Percentiles rank a stretch among this genome's conserved stretches.
Evolutionary conservation across 1,140 invertebrate species (phyloP).

Genomic region (Drosophila seguyi): DNA sequence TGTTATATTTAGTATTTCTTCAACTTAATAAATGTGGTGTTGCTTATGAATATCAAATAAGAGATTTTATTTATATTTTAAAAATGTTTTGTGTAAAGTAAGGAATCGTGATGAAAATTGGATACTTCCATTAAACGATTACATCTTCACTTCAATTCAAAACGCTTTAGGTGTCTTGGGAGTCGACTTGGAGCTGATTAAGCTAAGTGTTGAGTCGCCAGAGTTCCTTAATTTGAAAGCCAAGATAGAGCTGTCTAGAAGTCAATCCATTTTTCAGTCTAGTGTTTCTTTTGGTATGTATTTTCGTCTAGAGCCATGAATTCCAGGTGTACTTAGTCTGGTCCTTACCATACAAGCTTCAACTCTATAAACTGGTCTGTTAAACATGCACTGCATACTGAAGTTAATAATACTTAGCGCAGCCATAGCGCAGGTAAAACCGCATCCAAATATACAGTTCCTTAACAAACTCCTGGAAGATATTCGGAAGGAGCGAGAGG

Average conservation of each 20-base stretch:
- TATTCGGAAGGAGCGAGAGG: background rate
- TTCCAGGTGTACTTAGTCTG: background rate
- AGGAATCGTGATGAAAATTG: background rate
- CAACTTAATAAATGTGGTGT: background rate
- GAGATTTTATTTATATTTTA: background rate
- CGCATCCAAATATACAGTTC: background rate
- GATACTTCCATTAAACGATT: background rate
- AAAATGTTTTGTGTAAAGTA: background rate
- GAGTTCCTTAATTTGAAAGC: background rate
- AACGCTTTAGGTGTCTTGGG: background rate
- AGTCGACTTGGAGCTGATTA: background rate
- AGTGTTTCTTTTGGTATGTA: too few relatives aligned
- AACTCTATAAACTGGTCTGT: background rate
- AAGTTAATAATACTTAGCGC: background rate
- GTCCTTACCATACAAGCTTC: background rate
- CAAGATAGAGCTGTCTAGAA: constrained; percentile 4
- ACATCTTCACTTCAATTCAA: too few relatives aligned
- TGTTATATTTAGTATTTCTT: background rate
- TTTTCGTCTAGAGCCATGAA: too few relatives aligned
- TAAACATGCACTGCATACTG: background rate
- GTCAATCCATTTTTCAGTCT: background rate
- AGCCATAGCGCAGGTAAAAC: background rate
- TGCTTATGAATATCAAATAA: background rate
- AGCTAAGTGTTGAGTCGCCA: background rate
- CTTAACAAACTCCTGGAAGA: background rate